These are phyloP conservation scores for Shinisaurus crocodilurus DNA, from an alignment of 2,113 vertebrate species.

Conservation along the genomic window DNA sequence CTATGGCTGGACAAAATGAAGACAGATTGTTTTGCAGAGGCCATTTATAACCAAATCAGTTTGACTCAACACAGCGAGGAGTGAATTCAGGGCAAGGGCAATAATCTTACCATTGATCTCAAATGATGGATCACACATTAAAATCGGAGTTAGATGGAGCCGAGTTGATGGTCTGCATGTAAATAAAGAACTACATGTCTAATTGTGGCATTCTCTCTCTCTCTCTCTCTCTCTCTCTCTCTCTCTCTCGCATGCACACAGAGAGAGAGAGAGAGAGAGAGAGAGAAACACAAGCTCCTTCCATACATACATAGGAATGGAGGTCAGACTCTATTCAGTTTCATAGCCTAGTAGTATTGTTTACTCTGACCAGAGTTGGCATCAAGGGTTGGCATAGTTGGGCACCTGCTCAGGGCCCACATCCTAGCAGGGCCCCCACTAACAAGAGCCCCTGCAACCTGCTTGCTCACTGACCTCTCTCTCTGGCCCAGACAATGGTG, in stretches of 20 bases:
- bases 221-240: background rate
- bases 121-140: background rate
- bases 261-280: too few relatives aligned
- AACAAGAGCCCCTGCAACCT: too few relatives aligned
- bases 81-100: background rate
- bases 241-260: too few relatives aligned
- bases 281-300: too few relatives aligned
- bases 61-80: background rate
- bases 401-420: too few relatives aligned
- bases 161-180: too few relatives aligned
- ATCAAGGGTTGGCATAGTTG: too few relatives aligned
- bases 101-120: background rate
- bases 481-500: too few relatives aligned
- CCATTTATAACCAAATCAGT: background rate
- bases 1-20: slow-evolving; percentile 32
- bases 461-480: too few relatives aligned
- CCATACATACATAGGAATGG: too few relatives aligned
- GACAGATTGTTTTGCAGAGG: background rate
- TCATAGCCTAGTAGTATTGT: background rate
- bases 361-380: background rate
- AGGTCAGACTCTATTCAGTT: background rate
- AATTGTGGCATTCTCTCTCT: background rate
- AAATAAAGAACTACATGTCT: background rate
- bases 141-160: background rate
- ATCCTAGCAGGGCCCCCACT: too few relatives aligned